Evolutionary conservation across 2,797 vertebrate genomes (phyloP), one percentile per base, ranked within the genome.

Genomic region (Oophaga sylvatica): DNA sequence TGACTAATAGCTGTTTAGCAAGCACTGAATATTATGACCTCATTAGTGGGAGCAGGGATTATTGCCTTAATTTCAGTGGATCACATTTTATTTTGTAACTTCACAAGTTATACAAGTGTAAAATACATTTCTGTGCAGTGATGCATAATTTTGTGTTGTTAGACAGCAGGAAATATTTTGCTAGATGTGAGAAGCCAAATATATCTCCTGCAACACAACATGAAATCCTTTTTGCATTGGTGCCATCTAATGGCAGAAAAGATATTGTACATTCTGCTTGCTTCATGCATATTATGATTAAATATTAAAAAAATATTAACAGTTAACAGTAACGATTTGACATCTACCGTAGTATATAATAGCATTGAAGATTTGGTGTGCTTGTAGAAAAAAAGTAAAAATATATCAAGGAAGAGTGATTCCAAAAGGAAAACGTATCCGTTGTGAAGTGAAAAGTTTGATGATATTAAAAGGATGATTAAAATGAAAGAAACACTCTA

Each of bases 211-310:
- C 5, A 87, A 73, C 17, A 85, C 9, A 70, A 60, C 45, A 20
- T 19, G 22, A 22, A 41, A 83, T 90, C 19, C 20, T 87, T 92
- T 92, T 91, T 80, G 89, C 89, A 78, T 80, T 91, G 91, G 90
- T 84, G 91, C 93, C 94, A 92, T 90, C 95, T 95, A 87, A 93
- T 93, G 95, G 94, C 29, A 35, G 26, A 53, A 35, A 76, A 75
- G 7, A 53, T 75, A 75, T 75, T 48, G 22, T 48, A 53, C 71
- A 75, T 20, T 45, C 71, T 53, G 31, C 17, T 41, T 19, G 68
- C n/a, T 26, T 67, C 11, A 53, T 53, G 8, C 48, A 7, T 7
- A 53, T 53, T 53, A 53, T 53, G 48, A 53, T 53, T 53, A 53
- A 53, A 53, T 1, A 9, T 53, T 53, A 53, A 53, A 53, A 53